Evolutionary conservation across 1,140 invertebrate genomes (phyloP).

Genomic region (Gonioctena quinquepunctata): DNA sequence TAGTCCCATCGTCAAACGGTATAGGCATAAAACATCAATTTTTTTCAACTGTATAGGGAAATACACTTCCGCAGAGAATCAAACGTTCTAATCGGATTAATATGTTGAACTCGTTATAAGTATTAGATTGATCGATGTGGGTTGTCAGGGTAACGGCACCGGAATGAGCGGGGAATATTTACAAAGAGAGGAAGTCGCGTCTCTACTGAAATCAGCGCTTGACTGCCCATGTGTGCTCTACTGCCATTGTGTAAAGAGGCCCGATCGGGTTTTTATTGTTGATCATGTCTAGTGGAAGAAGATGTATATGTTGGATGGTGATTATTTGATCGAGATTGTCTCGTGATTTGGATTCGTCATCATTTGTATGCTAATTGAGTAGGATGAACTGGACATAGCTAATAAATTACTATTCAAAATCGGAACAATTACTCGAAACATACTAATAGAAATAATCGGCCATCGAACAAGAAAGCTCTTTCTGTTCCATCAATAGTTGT

Average conservation of each 20-base stretch:
- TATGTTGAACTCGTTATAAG: neutral
- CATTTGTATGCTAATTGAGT: no score
- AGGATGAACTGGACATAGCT: no score
- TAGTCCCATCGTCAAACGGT: no score
- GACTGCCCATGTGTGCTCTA: neutral
- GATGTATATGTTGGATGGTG: neutral
- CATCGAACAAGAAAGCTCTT: no score
- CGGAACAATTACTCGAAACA: no score
- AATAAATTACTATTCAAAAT: no score
- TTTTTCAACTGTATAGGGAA: neutral
- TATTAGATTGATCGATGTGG: neutral
- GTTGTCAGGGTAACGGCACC: neutral
- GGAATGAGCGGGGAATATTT: neutral
- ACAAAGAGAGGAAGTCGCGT: neutral
- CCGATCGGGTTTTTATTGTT: neutral
- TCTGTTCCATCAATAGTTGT: no score
- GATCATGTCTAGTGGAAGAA: neutral
- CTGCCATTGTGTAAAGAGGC: neutral
- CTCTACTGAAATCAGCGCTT: neutral
- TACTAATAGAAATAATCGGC: no score
- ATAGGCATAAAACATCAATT: no score
- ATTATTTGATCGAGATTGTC: neutral
- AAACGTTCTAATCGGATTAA: neutral
- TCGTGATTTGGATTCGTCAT: no score
- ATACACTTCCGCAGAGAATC: neutral